These are phyloP conservation scores for Silurus aristotelis DNA, from an alignment of 2,797 vertebrate genomes.

Conservation along the genomic window DNA sequence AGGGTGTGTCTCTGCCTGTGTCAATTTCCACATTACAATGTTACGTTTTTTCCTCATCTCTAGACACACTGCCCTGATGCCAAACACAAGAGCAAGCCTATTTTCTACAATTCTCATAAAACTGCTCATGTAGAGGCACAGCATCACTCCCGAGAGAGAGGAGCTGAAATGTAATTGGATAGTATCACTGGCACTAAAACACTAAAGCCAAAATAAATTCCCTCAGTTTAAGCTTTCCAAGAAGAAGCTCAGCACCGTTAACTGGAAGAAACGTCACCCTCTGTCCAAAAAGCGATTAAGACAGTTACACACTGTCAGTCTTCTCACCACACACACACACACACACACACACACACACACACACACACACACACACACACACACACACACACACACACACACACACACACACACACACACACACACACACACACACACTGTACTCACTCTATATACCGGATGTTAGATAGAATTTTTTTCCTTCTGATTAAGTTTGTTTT, in stretches of 20 bases:
- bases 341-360: conserved; percentile 26
- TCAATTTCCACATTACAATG: neutral
- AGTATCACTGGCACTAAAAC: conserved; percentile 2
- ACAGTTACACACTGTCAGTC: neutral
- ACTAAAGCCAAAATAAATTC: conserved; percentile 27
- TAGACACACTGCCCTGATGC: neutral
- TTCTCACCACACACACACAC: conserved; percentile 20
- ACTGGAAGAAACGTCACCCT: neutral
- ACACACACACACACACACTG: conserved; percentile 18
- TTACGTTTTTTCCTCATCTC: neutral
- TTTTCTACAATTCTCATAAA: conserved; percentile 6
- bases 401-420: conserved; percentile 28
- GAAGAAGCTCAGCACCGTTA: neutral
- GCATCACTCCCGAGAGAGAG: neutral
- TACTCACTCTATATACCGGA: conserved; percentile 15
- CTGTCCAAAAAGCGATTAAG: neutral
- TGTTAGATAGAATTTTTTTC: conserved; percentile 28
- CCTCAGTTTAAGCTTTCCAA: conserved; percentile 43
- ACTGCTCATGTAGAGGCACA: neutral
- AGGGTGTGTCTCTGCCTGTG: neutral
- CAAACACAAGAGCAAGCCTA: neutral
- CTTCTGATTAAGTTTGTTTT: conserved; percentile 51
- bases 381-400: conserved; percentile 25
- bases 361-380: conserved; percentile 20
- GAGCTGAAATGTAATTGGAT: neutral